These are phyloP conservation scores for Pomacea canaliculata DNA, from an alignment of 2,888 invertebrate species.

Conservation along the genomic window DNA sequence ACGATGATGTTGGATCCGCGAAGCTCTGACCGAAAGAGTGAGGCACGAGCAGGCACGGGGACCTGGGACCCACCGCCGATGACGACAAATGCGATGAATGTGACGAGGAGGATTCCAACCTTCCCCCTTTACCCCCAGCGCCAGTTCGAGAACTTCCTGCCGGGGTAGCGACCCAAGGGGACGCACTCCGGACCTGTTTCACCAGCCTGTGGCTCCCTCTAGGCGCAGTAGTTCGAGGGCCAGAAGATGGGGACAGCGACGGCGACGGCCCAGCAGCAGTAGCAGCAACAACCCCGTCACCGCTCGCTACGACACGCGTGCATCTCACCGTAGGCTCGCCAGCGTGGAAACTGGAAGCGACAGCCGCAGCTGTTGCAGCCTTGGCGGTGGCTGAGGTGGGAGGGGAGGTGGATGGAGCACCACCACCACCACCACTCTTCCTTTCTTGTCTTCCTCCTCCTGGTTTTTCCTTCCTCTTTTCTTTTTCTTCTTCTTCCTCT, in stretches of 20 bases:
- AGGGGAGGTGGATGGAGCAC: not conserved
- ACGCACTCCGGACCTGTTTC: too few relatives aligned
- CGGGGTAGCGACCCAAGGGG: not conserved
- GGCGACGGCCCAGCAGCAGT: not conserved
- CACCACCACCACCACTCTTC: not conserved
- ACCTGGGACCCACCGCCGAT: too few relatives aligned
- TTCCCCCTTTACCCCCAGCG: not conserved
- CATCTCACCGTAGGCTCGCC: too few relatives aligned
- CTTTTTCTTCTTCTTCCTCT: not conserved
- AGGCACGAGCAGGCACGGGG: too few relatives aligned
- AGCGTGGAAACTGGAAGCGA: not conserved
- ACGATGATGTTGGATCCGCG: too few relatives aligned
- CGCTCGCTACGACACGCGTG: not conserved
- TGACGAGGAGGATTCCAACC: not conserved
- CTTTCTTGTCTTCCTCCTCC: conserved; percentile 6
- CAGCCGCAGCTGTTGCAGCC: not conserved
- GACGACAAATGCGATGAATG: too few relatives aligned
- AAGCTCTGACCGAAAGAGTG: too few relatives aligned
- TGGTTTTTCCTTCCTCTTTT: conserved; percentile 3
- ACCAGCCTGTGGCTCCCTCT: too few relatives aligned
- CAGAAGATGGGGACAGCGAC: too few relatives aligned
- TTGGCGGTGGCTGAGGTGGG: not conserved
- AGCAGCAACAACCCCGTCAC: not conserved
- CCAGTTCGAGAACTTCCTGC: not conserved
- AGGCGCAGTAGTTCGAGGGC: too few relatives aligned